These are phyloP conservation scores for Aptenodytes patagonicus DNA, from an alignment of 2,113 vertebrate genomes.

Conservation along the genomic window DNA sequence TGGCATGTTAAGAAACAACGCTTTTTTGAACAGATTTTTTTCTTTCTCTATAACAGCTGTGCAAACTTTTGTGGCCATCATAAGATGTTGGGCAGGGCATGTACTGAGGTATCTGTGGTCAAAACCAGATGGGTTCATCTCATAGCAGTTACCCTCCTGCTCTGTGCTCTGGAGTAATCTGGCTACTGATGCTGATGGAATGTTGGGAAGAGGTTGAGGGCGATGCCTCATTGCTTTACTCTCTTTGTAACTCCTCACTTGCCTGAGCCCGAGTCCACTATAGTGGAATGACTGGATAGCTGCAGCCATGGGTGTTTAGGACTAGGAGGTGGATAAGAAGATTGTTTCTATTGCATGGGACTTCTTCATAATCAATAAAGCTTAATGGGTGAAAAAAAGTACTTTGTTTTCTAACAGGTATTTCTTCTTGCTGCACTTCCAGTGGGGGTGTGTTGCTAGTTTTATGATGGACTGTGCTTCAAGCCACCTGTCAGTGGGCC, in stretches of 20 bases:
- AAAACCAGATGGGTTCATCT: background rate
- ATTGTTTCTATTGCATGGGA: background rate
- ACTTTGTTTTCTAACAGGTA: background rate
- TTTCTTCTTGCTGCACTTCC: background rate
- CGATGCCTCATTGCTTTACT: background rate
- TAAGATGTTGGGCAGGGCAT: background rate
- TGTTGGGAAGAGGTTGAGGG: background rate
- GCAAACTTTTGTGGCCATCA: background rate
- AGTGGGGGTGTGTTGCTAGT: background rate
- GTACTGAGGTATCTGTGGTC: background rate
- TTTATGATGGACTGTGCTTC: background rate
- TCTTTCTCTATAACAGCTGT: fast-evolving
- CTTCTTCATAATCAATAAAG: background rate
- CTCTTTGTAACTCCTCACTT: background rate
- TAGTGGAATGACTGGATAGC: background rate
- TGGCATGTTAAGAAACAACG: background rate
- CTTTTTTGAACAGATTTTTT: background rate
- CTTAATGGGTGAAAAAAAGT: background rate
- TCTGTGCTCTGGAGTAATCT: background rate
- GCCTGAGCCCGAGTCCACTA: background rate
- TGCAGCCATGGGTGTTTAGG: background rate
- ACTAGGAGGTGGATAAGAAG: background rate
- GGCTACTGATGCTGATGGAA: background rate
- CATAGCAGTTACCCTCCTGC: fast-evolving
- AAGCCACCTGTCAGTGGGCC: background rate